Evolutionary conservation across 2,113 vertebrate species (phyloP), one percentile per base, ranked within the genome.

Genomic region (Genyomyrus donnyi): DNA sequence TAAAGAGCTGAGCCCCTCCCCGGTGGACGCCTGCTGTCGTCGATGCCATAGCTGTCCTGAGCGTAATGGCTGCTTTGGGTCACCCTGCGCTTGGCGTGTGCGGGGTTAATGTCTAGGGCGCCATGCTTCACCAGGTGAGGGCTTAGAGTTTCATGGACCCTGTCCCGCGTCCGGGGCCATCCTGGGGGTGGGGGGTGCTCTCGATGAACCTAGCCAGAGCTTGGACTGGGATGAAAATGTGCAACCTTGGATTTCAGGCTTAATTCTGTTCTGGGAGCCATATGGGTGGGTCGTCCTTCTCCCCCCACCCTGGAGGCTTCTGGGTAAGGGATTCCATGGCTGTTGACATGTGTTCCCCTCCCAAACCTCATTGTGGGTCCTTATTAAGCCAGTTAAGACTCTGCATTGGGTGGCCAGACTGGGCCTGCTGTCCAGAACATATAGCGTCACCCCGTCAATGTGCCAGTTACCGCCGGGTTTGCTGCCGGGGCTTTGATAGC

Each of bases 341-440:
- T 24, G 70, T 13, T 13, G 70, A 27, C 58, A 66, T 66, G 58
- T 66, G 58, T 27, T 66, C 31, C 10, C 13, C 70, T 49, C 88
- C 70, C 15, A 35, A 83, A 35, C 66, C 88, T 21, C 66, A 50
- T 83, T 10, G 24, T 42, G 89, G 80, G 53, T 27, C 83, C 93
- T 93, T 94, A 94, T 95, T 95, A 95, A 92, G 93, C 93, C 94
- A 94, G 94, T 95, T 95, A 95, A 94, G 95, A 92, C 91, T 92
- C 13, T 45, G 46, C 88, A 52, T 21, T 50, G 52, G 48, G 35
- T 24, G 35, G n/a, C 52, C 87, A n/a, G 56, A 24, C 8, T 24
- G 56, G 56, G 56, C 56, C n/a, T 9, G 56, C 56, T n/a, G 56
- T 62, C 56, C 56, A 77, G 42, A 31, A 4, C 35, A 42, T 19